Evolutionary conservation across 2,113 vertebrate species (phyloP).

Genomic region (Nibea albiflora): DNA sequence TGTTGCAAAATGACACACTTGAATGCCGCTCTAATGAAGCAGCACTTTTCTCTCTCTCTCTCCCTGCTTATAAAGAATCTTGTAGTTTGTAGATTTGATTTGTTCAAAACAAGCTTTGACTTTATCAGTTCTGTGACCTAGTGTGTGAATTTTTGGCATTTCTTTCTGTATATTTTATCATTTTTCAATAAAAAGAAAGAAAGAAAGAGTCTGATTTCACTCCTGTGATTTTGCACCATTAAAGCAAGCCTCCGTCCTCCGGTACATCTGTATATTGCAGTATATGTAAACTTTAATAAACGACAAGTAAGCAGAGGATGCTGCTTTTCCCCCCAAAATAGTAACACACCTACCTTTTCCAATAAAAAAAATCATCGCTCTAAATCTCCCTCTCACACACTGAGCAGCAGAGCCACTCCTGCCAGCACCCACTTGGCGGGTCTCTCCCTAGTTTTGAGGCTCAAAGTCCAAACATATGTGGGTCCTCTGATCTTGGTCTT

Average conservation of each 20-base stretch:
- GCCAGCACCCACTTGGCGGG: constrained; percentile 83
- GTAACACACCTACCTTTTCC: background rate
- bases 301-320: background rate
- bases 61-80: constrained; percentile 60
- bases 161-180: constrained; percentile 74
- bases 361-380: background rate
- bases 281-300: background rate
- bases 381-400: constrained; percentile 70
- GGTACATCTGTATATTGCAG: background rate
- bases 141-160: constrained; percentile 74
- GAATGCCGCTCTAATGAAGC: constrained; percentile 63
- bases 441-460: constrained; percentile 83
- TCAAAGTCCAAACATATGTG: constrained; percentile 82
- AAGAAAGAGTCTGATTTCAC: constrained; percentile 27
- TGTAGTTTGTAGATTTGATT: constrained; percentile 72
- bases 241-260: background rate
- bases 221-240: constrained; percentile 9
- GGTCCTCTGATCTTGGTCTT: constrained; percentile 83
- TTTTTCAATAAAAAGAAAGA: constrained; percentile 83
- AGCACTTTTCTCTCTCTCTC: constrained; percentile 50
- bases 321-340: no score
- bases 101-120: constrained; percentile 70
- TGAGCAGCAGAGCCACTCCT: constrained; percentile 85
- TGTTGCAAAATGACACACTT: constrained; percentile 66
- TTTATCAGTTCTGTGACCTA: constrained; percentile 73